Percentiles rank a stretch among this genome's conserved stretches.
Conservation (phyloP, 1,140 invertebrate genomes). For the Caerostris darwini region DNA sequence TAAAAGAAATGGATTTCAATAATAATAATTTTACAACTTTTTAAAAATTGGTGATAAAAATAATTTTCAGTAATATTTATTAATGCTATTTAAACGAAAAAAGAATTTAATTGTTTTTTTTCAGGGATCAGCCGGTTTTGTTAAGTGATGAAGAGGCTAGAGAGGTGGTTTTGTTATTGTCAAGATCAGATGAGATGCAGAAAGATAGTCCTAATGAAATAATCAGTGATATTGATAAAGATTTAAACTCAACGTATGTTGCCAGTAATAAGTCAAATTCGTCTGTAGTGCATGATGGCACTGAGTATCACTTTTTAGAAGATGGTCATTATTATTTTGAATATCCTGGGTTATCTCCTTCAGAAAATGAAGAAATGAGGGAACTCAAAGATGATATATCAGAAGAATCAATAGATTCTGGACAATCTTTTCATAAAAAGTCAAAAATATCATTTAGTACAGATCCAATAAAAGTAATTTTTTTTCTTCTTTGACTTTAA, state of each 20-base stretch:
- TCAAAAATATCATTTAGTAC: constrained; percentile 92
- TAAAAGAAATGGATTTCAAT: no score
- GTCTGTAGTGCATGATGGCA: constrained; percentile 78
- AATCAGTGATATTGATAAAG: neutral
- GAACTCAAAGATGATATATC: neutral
- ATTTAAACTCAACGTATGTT: constrained; percentile 40
- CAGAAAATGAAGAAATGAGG: constrained; percentile 78
- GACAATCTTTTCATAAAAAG: constrained; percentile 88
- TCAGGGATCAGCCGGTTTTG: constrained; percentile 86
- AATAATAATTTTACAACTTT: no score
- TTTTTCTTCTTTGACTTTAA: neutral
- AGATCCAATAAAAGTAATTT: constrained; percentile 88
- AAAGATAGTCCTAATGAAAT: neutral
- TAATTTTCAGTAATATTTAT: neutral
- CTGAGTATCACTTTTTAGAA: constrained; percentile 81
- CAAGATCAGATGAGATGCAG: constrained; percentile 83
- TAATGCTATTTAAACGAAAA: neutral
- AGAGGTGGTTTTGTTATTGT: constrained; percentile 89
- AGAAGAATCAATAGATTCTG: neutral
- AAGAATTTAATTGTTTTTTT: constrained; percentile 9
- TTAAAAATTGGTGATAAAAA: neutral
- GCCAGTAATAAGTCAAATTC: constrained; percentile 44
- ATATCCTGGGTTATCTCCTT: constrained; percentile 86
- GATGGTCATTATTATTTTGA: constrained; percentile 97
- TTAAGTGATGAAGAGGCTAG: constrained; percentile 92